Evolutionary conservation across 2,113 vertebrate species (phyloP), one percentile per base, ranked within the genome.

Genomic region (Eleginops maclovinus): DNA sequence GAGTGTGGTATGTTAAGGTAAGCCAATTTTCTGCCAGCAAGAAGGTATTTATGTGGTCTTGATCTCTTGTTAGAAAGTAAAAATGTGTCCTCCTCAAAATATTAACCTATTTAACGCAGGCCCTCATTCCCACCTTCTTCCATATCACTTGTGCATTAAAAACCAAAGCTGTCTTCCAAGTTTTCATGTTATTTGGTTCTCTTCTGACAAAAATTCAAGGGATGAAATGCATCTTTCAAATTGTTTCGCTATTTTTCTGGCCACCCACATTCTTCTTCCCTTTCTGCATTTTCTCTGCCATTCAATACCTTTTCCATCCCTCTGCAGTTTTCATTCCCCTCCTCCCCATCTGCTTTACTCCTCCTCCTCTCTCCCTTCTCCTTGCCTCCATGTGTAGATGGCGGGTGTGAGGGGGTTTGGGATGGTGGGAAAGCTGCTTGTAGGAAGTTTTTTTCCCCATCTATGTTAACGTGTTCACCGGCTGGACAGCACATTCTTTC

Each of bases 401-500:
- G 56, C 6, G 62, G 68, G 58, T 36, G 31, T 68, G 82, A 70
- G 71, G 82, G 74, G 66, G 46, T 51, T 31, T 40, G 43, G 82
- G 87, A 71, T 24, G 86, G 87, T 88, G 91, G 90, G 92, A 89
- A 88, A 87, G 76, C 87, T 75, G 75, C 87, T 82, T 87, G 86
- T 89, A 88, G 84, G 90, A 87, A 83, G 83, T 79, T 79, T 77
- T 68, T 77, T n/a, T 56, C 68, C 78, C 70, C 68, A 51, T 81
- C 72, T 41, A 66, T 71, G 87, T 83, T 93, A 94, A 94, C 89
- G 90, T 92, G 89, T 93, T 93, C 91, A 89, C 90, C 92, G 89
- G 91, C 93, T 93, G 93, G 89, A 91, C 86, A 87, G 87, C 84
- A 83, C 91, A 94, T 93, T 93, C 92, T 91, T 94, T 94, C 93